Evolutionary conservation across 2,888 invertebrate genomes (phyloP).

Genomic region (Xanthorhoe designata): DNA sequence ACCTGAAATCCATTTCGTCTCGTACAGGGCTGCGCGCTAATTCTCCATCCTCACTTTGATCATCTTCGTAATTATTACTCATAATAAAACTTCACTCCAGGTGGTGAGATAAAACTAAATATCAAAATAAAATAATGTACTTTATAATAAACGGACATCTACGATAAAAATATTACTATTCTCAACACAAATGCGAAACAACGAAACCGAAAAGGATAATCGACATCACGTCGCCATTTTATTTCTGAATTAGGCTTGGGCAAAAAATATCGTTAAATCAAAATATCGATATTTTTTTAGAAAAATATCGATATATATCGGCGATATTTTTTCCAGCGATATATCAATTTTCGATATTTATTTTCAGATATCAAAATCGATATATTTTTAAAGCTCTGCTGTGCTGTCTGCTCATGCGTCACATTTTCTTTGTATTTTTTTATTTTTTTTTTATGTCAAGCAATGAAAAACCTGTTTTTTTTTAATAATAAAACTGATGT

Average conservation of each 20-base stretch:
- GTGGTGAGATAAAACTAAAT: constrained; percentile 30
- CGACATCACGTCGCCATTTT: constrained; percentile 54
- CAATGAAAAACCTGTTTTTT: too few relatives aligned
- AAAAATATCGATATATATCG: too few relatives aligned
- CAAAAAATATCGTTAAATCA: too few relatives aligned
- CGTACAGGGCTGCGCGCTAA: constrained; percentile 90
- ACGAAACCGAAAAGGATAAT: constrained; percentile 31
- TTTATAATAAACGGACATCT: constrained; percentile 28
- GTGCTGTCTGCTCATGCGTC: too few relatives aligned
- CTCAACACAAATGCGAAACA: constrained; percentile 28
- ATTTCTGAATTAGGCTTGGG: constrained; percentile 14
- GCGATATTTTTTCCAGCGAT: too few relatives aligned
- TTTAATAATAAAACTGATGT: too few relatives aligned
- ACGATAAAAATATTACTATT: constrained; percentile 9
- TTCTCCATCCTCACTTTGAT: constrained; percentile 95
- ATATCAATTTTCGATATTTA: too few relatives aligned
- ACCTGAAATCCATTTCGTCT: constrained; percentile 86
- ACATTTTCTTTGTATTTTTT: too few relatives aligned
- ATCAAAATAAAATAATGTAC: constrained; percentile 37
- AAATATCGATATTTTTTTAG: too few relatives aligned
- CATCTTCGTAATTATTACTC: constrained; percentile 87
- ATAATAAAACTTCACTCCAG: constrained; percentile 56
- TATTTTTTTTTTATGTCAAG: too few relatives aligned
- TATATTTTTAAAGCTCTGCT: too few relatives aligned
- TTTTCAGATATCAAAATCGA: too few relatives aligned